Conservation (phyloP, 2,113 vertebrate species). For the Prunella himalayana region DNA sequence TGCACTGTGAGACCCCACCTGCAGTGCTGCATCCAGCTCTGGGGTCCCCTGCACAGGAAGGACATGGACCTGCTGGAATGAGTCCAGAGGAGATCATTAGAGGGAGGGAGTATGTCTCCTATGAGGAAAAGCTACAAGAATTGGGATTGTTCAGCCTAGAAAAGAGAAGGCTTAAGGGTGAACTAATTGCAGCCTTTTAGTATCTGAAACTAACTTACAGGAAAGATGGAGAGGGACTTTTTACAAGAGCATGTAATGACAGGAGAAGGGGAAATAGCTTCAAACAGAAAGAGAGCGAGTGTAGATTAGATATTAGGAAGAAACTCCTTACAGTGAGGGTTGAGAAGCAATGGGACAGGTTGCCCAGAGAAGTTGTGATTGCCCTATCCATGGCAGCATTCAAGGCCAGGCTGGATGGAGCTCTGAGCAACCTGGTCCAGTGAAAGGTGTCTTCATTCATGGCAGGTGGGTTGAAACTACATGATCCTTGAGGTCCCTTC, state of each 20-base stretch:
- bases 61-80: fast-evolving
- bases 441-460: background rate
- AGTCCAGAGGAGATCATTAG: background rate
- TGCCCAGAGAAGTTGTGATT: background rate
- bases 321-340: background rate
- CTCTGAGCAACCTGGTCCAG: background rate
- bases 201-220: background rate
- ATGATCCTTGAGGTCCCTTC: background rate
- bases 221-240: background rate
- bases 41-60: background rate
- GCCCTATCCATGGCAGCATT: background rate
- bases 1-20: background rate
- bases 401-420: background rate
- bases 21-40: background rate
- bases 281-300: background rate
- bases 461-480: background rate
- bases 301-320: background rate
- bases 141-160: background rate
- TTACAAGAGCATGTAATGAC: background rate
- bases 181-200: background rate
- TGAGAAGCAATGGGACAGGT: background rate
- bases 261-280: background rate
- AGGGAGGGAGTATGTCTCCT: background rate
- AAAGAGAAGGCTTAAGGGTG: background rate
- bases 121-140: background rate